These are phyloP conservation scores for Pyrocephalus nanus DNA, from an alignment of 2,797 vertebrate genomes.

Conservation along the genomic window DNA sequence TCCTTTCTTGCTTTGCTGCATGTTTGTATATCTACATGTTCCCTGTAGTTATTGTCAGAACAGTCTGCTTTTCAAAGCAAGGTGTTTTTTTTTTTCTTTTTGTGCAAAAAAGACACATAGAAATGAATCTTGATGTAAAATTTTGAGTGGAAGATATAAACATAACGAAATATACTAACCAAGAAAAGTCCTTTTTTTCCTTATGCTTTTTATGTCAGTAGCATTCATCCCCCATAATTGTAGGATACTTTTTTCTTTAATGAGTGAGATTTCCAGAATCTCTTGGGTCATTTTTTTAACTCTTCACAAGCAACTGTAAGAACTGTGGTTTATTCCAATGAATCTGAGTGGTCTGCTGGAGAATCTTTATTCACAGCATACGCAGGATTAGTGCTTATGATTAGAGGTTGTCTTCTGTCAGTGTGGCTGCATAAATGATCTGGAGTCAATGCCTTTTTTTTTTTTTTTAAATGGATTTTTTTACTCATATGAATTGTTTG, in stretches of 20 bases:
- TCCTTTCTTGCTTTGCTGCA: neutral
- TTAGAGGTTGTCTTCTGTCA: neutral
- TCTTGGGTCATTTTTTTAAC: neutral
- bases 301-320: neutral
- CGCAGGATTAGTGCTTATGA: neutral
- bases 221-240: neutral
- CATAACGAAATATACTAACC: neutral
- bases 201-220: neutral
- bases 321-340: neutral
- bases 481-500: neutral
- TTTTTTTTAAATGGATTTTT: neutral
- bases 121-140: neutral
- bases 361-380: neutral
- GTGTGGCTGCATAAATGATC: neutral
- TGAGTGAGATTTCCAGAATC: neutral
- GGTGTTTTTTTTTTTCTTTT: neutral
- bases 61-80: neutral
- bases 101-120: neutral
- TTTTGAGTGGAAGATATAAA: neutral
- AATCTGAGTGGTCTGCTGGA: neutral
- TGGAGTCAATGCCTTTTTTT: neutral
- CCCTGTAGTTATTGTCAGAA: neutral
- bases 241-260: neutral
- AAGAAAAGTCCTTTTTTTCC: neutral
- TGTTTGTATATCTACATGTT: accelerated